Base-by-base conservation (phyloP, 2,797 vertebrate species). In the Poliocrania exsul region DNA sequence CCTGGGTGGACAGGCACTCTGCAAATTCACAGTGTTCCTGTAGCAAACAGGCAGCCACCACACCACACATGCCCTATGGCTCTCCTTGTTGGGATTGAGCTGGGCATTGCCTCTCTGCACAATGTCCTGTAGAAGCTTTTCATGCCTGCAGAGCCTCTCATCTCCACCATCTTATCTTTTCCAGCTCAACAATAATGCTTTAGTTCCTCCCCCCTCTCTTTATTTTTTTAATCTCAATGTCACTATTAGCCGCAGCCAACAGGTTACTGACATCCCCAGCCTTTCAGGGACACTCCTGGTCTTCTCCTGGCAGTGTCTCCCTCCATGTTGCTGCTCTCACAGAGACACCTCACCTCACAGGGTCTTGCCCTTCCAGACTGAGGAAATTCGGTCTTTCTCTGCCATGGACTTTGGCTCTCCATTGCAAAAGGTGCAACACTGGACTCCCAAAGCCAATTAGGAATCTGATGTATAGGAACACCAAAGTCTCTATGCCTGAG, bases 51-150 rank as follows among this genome's bases (percentile, higher is more conserved):
- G 38, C 38, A 70, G 56, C 20, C 40, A 73, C 37, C 56, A 40
- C 49, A 18, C 7, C 56, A 40, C 49, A 18, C 7, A 6, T 33
- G 54, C 15, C 56, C 78, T 53, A 40, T 1, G 3, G 29, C 31
- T 81, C 26, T 62, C 47, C 75, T 82, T 1, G 0, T 4, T 50
- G 75, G 38, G 50, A 46, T 2, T 2, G 9, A 81, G 49, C 33
- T 70, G 64, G 47, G 31, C 49, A 65, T 69, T 54, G 57, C 58
- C 33, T 70, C 15, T 81, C 67, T 60, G 74, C 18, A 37, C 38
- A 58, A 2, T 42, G 25, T n/a, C 88, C 51, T 85, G 28, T 6
- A 87, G 67, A 73, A 80, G 56, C 11, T 90, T 73, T 91, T 88
- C 28, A 42, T 37, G 33, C 23, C 74, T 74, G 35, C 20, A 87